Evolutionary conservation across 2,113 vertebrate genomes (phyloP).

Genomic region (Calypte anna): DNA sequence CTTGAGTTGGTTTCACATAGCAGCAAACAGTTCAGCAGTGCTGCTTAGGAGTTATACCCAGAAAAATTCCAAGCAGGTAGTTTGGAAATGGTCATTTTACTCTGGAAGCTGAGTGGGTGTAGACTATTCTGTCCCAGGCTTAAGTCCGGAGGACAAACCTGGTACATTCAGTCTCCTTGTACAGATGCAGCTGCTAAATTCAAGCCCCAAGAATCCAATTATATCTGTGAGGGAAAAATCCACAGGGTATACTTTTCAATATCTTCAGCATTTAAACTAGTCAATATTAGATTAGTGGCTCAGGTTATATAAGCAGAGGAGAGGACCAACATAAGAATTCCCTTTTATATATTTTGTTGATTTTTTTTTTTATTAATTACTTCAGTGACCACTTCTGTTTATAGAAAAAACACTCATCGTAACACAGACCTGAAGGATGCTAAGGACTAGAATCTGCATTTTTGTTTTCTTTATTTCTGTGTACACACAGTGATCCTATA

Average conservation of each 20-base stretch:
- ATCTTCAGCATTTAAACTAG: background rate
- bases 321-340: background rate
- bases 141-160: background rate
- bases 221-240: background rate
- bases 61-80: background rate
- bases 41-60: background rate
- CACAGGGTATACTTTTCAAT: background rate
- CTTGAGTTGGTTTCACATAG: background rate
- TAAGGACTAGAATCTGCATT: background rate
- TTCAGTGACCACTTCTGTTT: background rate
- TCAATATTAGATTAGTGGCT: background rate
- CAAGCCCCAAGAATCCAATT: background rate
- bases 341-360: fast-evolving
- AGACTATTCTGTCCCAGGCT: background rate
- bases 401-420: background rate
- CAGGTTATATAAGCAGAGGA: background rate
- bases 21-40: background rate
- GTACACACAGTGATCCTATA: background rate
- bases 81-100: background rate
- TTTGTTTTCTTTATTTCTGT: background rate
- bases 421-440: background rate
- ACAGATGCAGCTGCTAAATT: background rate
- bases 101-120: background rate
- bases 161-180: background rate
- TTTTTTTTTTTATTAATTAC: background rate